Conservation (phyloP, 2,888 invertebrate species). For the Embidobia sp. region DNA sequence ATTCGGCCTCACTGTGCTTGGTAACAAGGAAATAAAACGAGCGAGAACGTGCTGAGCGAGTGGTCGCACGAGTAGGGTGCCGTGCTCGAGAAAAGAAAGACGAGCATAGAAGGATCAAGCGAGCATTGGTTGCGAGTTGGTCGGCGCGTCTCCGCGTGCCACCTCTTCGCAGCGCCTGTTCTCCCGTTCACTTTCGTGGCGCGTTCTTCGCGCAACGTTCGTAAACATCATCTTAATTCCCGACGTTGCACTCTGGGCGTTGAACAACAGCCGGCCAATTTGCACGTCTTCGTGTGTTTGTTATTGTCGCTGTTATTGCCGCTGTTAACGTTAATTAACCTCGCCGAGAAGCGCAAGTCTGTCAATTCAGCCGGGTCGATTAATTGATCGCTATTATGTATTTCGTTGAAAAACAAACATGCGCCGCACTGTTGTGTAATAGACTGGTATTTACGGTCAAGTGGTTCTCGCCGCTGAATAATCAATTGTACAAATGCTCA, state of each 20-base stretch:
- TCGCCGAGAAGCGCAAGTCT: no score
- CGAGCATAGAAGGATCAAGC: constrained; percentile 64
- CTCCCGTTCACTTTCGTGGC: constrained; percentile 68
- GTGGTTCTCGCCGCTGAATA: no score
- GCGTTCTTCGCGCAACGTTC: constrained; percentile 74
- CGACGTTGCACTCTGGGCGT: constrained; percentile 2
- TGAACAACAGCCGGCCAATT: neutral
- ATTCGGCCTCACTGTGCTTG: constrained; percentile 77
- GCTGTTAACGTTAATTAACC: constrained; percentile 9
- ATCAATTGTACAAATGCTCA: no score
- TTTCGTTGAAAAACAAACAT: neutral
- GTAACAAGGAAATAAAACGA: constrained; percentile 66
- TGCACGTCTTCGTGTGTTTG: no score
- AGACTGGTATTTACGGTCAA: no score
- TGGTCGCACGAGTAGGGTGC: constrained; percentile 67
- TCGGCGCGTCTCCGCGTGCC: neutral
- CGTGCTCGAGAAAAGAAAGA: constrained; percentile 66
- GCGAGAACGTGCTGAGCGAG: constrained; percentile 71
- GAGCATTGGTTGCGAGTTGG: constrained; percentile 18
- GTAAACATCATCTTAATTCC: constrained; percentile 66
- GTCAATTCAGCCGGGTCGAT: neutral
- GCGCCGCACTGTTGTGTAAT: neutral
- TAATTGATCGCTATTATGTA: neutral
- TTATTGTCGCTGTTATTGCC: no score
- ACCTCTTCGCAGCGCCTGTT: constrained; percentile 44